phyloP scores from a whole-genome alignment of 2,113 vertebrate species.

The Gorsachius goisagi region DNA sequence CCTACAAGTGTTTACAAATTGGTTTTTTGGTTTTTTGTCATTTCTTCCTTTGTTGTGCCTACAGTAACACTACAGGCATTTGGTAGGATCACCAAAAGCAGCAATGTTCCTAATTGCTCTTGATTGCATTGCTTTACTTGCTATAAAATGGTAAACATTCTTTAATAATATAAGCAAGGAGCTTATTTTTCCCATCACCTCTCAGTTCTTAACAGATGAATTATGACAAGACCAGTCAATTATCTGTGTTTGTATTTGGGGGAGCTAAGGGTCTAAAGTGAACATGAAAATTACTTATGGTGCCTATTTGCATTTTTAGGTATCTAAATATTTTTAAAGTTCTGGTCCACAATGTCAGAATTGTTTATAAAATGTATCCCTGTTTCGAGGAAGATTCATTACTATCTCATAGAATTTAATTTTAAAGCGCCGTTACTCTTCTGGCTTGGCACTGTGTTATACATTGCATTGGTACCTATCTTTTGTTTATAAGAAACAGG shows the following conservation, averaged over 20 bases:
- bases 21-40: not conserved
- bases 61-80: not conserved
- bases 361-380: not conserved
- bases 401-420: not conserved
- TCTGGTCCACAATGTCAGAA: not conserved
- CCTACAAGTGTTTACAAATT: not conserved
- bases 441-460: not conserved
- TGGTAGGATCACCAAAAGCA: not conserved
- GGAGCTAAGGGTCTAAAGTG: not conserved
- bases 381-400: not conserved
- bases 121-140: not conserved
- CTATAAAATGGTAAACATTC: not conserved
- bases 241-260: not conserved
- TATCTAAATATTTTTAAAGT: constrained; percentile 20
- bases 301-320: not conserved
- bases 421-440: not conserved
- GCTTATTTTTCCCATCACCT: not conserved
- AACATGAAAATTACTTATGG: not conserved
- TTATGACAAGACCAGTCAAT: not conserved
- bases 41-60: not conserved
- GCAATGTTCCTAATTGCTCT: not conserved
- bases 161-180: not conserved
- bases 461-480: not conserved
- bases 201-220: not conserved
- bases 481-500: not conserved